Conservation (phyloP, 2,888 invertebrate genomes). For the Phrixothrix hirtus region DNA sequence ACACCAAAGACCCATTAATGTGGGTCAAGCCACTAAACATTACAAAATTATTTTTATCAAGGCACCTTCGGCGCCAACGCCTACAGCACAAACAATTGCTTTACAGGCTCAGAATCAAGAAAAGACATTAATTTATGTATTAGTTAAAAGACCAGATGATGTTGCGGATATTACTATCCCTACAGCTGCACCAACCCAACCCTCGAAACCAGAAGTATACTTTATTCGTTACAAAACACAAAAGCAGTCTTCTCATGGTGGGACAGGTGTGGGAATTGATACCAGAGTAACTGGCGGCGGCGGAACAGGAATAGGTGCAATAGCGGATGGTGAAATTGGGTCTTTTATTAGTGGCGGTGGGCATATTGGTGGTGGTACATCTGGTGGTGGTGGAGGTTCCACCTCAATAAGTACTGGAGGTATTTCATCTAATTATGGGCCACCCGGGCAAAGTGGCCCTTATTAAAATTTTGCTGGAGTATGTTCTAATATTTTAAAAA, state of each 20-base stretch:
- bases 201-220: constrained; percentile 88
- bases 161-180: constrained; percentile 80
- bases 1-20: constrained; percentile 64
- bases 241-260: constrained; percentile 58
- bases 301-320: constrained; percentile 44
- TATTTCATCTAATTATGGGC: constrained; percentile 47
- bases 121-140: constrained; percentile 85
- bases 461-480: constrained; percentile 46
- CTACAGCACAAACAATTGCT: constrained; percentile 77
- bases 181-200: constrained; percentile 77
- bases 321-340: constrained; percentile 32
- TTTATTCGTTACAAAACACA: constrained; percentile 84
- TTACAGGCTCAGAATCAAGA: constrained; percentile 81
- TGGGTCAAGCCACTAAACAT: constrained; percentile 77
- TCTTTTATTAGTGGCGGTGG: constrained; percentile 31
- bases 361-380: constrained; percentile 41
- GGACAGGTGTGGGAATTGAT: constrained; percentile 52
- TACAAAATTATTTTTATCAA: constrained; percentile 90
- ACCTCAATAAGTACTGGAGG: constrained; percentile 39
- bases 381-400: constrained; percentile 34
- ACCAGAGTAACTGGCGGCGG: constrained; percentile 49
- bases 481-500: too few relatives aligned
- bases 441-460: constrained; percentile 54
- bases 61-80: constrained; percentile 78
- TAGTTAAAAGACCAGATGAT: constrained; percentile 87